These are phyloP conservation scores for Cheilosia grossa DNA, from an alignment of 2,888 invertebrate genomes.

Conservation along the genomic window DNA sequence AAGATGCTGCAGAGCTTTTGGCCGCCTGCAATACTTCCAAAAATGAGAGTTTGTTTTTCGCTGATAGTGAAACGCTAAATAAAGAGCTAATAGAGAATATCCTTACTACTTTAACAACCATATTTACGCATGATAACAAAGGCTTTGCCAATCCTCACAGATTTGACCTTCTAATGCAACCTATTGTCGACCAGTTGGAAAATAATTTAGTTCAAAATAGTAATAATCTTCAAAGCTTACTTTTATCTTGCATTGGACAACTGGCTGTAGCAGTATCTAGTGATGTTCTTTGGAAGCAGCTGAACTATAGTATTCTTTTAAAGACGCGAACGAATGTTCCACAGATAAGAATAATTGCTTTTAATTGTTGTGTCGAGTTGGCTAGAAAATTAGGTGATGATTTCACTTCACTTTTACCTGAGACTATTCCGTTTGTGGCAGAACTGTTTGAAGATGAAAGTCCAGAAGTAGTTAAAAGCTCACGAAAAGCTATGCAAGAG, in stretches of 20 bases:
- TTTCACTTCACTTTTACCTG: conserved; percentile 94
- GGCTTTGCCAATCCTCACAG: conserved; percentile 93
- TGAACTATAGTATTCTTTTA: conserved; percentile 94
- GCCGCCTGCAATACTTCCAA: conserved; percentile 88
- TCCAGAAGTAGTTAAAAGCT: conserved; percentile 90
- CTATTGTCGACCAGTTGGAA: conserved; percentile 94
- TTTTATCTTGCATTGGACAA: conserved; percentile 92
- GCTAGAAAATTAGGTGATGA: conserved; percentile 94
- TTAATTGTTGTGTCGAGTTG: conserved; percentile 90
- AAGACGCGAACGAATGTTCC: conserved; percentile 92
- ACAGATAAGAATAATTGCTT: conserved; percentile 88
- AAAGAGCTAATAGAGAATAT: conserved; percentile 86
- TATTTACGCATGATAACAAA: conserved; percentile 92
- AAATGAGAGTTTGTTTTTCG: conserved; percentile 83
- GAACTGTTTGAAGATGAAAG: conserved; percentile 96
- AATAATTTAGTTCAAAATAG: conserved; percentile 86
- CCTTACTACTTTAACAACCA: conserved; percentile 89
- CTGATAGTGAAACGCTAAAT: conserved; percentile 82
- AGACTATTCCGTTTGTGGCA: conserved; percentile 96
- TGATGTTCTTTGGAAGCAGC: conserved; percentile 94
- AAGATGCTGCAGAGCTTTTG: conserved; percentile 90
- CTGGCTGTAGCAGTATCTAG: conserved; percentile 92
- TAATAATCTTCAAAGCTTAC: conserved; percentile 85
- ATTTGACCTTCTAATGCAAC: conserved; percentile 93
- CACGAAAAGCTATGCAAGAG: conserved; percentile 91